Percentiles rank a stretch among this genome's conserved stretches.
Evolutionary conservation across 2,888 invertebrate genomes (phyloP).

Genomic region (Fabriciana adippe): DNA sequence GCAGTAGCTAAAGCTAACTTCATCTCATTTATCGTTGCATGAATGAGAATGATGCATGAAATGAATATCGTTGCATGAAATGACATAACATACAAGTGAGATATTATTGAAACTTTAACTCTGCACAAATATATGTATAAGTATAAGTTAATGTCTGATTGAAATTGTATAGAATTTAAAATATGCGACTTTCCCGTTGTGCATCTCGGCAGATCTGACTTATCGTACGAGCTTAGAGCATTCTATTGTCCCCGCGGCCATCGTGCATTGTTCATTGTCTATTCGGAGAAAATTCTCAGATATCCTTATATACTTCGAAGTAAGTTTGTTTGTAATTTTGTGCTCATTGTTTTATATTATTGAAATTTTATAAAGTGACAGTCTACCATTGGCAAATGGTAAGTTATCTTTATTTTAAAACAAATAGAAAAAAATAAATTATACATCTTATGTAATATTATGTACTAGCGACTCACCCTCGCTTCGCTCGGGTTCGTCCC

Average conservation of each 20-base stretch:
- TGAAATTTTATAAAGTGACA: not conserved
- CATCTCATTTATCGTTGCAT: no score
- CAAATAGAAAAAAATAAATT: no score
- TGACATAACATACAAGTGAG: not conserved
- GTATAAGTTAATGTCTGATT: constrained; percentile 29
- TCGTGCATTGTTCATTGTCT: constrained; percentile 75
- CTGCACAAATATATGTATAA: constrained; percentile 14
- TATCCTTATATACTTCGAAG: constrained; percentile 26
- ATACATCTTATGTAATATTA: no score
- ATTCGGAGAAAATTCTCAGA: constrained; percentile 43
- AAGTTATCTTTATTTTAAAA: no score
- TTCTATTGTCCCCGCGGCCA: constrained; percentile 60
- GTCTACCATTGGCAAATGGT: not conserved
- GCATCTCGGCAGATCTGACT: constrained; percentile 48
- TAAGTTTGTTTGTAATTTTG: constrained; percentile 23
- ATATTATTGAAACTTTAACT: not conserved
- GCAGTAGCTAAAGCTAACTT: no score
- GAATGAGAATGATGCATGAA: no score
- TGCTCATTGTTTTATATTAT: not conserved
- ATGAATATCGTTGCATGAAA: no score
- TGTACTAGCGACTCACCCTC: no score
- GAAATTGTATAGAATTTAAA: constrained; percentile 37
- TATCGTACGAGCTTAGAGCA: constrained; percentile 54
- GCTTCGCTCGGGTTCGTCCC: no score
- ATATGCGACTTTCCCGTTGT: constrained; percentile 48